Base-by-base conservation (phyloP, 2,797 vertebrate species). In the Netta rufina region DNA sequence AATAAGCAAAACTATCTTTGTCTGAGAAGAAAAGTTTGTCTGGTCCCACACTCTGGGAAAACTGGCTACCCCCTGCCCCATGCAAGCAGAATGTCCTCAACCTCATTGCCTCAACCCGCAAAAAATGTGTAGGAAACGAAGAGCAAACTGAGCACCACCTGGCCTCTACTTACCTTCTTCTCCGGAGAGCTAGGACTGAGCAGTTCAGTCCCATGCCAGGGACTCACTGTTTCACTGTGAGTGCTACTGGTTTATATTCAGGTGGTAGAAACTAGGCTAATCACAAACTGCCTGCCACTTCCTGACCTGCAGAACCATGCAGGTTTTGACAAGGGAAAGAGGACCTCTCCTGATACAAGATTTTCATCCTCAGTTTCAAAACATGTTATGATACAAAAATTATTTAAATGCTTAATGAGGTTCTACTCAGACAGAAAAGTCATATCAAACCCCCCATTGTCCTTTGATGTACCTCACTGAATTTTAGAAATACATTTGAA, bases 371-470 rank as follows among this genome's bases (percentile, higher is more conserved):
- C 24, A 13, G 25, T 84, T 92, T 92, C 54, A 83, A 95, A 95
- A 93, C 22, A 80, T 27, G 61, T 93, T 88, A 81, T 13, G 20
- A 84, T 83, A 90, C 11, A 62, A 86, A 95, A 90, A 47, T 39
- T 6, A 64, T 90, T 77, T 80, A 77, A 85, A 85, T 90, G 61
- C 80, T 87, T 92, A 94, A 92, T 91, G 69, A 91, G n/a, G 8
- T 95, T 89, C 60, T 72, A 87, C 81, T 95, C 92, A 93, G 94
- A 73, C 79, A 90, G 45, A 86, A 53, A 32, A 95, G 27, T 86
- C 65, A 67, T 89, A 81, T 77, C 79, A 66, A 51, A 95, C 58
- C 92, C 87, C 94, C 66, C 74, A 80, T 72, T 94, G 65, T 90
- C 53, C 38, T 61, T 75, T 67, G 76, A 93, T 43, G 58, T 58